Conservation (phyloP, 2,797 vertebrate species). For the Sebastes alutus region DNA sequence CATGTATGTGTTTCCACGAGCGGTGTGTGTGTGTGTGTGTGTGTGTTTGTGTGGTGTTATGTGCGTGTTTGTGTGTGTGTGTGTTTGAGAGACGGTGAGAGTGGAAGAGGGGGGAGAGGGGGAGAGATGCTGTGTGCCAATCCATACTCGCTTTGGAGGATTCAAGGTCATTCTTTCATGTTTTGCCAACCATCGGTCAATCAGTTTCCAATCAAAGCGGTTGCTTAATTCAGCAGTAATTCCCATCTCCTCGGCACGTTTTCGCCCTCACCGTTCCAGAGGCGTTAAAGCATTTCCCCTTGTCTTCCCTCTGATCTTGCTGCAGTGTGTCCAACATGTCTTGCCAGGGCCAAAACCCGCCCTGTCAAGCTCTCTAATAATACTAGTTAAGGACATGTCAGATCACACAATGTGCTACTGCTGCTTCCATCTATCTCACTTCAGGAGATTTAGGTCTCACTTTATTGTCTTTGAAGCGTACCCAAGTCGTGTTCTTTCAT, state of each 20-base stretch:
- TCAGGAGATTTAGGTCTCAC: conserved; percentile 40
- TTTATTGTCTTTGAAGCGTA: conserved; percentile 50
- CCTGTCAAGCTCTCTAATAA: conserved; percentile 63
- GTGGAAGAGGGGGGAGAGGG: conserved; percentile 36
- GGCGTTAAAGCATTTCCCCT: conserved; percentile 52
- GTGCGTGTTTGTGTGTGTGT: background rate
- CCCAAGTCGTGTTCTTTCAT: conserved; percentile 40
- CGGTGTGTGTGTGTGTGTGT: background rate
- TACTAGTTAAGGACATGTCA: conserved; percentile 59
- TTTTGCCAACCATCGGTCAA: conserved; percentile 83
- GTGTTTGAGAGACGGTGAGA: conserved; percentile 31
- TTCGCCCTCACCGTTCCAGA: conserved; percentile 57
- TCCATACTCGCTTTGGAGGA: conserved; percentile 78
- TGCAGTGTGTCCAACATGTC: conserved; percentile 59
- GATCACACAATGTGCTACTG: conserved; percentile 56
- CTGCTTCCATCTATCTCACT: conserved; percentile 54
- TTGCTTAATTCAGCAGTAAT: conserved; percentile 83
- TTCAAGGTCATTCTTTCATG: conserved; percentile 86
- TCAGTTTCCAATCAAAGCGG: conserved; percentile 83
- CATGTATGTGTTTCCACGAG: conserved; percentile 33
- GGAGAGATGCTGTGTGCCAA: conserved; percentile 64
- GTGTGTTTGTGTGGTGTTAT: background rate
- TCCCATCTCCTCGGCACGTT: conserved; percentile 72
- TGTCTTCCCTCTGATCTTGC: conserved; percentile 64
- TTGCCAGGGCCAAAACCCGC: conserved; percentile 48